Base-by-base conservation (phyloP, 2,888 invertebrate genomes). In the Serripes groenlandicus region DNA sequence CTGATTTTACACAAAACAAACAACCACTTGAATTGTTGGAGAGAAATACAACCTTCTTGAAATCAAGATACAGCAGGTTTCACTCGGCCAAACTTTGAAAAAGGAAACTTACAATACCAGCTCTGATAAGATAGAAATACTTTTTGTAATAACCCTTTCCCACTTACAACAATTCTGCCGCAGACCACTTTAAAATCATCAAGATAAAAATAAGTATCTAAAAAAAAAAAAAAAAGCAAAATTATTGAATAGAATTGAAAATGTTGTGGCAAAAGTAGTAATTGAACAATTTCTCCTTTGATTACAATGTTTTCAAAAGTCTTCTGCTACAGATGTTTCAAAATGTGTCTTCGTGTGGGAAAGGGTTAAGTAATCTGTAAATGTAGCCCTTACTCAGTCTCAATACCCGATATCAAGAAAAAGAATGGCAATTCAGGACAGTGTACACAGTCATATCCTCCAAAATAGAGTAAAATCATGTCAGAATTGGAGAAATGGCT, bases 51-150 rank as follows among this genome's bases (percentile, higher is more conserved):
- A 62, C 62, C 62, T 62, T n/a, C 28, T 62, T 62, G 23, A 30
- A 62, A 62, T 11, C 11, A 30, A 62, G 62, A 62, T 62, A 62
- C 21, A 62, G 34, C n/a, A n/a, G n/a, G n/a, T 62, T 62, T n/a
- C 30, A 34, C 62, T 34, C n/a, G 34, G 34, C 62, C 30, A 30
- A 62, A 62, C 62, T 62, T 62, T 62, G 32, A 34, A 62, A 3
- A 62, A 62, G 34, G 32, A 62, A 62, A 28, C 62, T 34, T 21
- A 62, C 62, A 62, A 62, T 62, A 34, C 18, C 34, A n/a, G 28
- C n/a, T n/a, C 62, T 34, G 62, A 62, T 62, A 62, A 62, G 62
- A 62, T 62, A 34, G 26, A 62, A 62, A 28, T 62, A 62, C n/a
- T 62, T 62, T n/a, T n/a, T n/a, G n/a, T n/a, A n/a, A n/a, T n/a